Percentiles rank a stretch among this genome's conserved stretches.
These are phyloP conservation scores for Troides aeacus DNA, from an alignment of 2,888 invertebrate genomes.

Conservation along the genomic window DNA sequence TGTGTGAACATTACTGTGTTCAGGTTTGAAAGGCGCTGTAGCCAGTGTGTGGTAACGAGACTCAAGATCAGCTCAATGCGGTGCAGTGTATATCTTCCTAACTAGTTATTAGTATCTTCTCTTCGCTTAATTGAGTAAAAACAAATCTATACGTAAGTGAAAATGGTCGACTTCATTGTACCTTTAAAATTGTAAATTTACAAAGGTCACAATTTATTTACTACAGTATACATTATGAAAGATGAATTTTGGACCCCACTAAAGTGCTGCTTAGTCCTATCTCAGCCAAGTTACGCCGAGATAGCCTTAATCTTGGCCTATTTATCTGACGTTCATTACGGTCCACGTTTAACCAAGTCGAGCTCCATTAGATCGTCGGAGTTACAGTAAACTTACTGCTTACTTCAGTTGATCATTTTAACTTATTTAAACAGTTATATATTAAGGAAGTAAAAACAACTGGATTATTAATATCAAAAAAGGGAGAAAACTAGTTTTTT, in stretches of 20 bases:
- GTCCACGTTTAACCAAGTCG: conserved; percentile 17
- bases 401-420: background rate
- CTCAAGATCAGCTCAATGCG: too few species aligned
- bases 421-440: background rate
- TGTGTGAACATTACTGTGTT: too few species aligned
- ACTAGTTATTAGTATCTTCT: too few species aligned
- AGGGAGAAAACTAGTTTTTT: too few species aligned
- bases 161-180: too few species aligned
- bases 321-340: conserved; percentile 19
- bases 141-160: background rate
- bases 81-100: too few species aligned
- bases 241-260: background rate
- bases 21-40: too few species aligned
- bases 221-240: too few species aligned
- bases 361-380: conserved; percentile 20
- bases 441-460: background rate
- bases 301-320: conserved; percentile 15
- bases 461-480: background rate
- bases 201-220: too few species aligned
- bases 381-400: conserved; percentile 15
- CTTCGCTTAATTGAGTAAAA: too few species aligned
- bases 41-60: too few species aligned
- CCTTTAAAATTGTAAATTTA: too few species aligned
- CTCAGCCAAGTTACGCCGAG: conserved; percentile 3
- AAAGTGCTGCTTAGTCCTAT: conserved; percentile 7